Evolutionary conservation across 2,888 invertebrate genomes (phyloP), one percentile per base, ranked within the genome.

Genomic region (Clanis bilineata): DNA sequence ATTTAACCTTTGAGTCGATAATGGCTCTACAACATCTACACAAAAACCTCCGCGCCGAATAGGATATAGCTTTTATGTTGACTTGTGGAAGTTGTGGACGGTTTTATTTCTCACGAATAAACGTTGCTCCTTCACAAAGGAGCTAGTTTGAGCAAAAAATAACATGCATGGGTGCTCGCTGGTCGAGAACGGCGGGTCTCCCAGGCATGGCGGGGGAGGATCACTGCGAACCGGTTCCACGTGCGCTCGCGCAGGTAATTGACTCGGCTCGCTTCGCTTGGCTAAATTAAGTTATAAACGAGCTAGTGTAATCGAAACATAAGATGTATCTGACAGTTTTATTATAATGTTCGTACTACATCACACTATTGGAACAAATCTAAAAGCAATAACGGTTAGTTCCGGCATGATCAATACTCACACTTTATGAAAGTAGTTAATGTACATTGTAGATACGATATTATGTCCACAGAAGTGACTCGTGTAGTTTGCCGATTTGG

Each of bases 251-350:
- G 88, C 90, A 90, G 90, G 90, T 89, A 90, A 90, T 84, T 85
- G 86, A 85, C 86, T 86, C 69, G 68, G 68, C 69, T 71, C 72
- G 72, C 68, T 69, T 51, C 51, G 51, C 69, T 73, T 76, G 77
- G 80, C 81, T 85, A 86, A 88, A 90, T 90, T 88, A 87, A 90
- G 89, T 84, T 84, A 86, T 90, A 86, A 90, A 87, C 85, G 79
- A 83, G 80, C 76, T 79, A 80, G 80, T 80, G 74, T 83, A 82
- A 82, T 82, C 79, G 79, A 80, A 80, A 73, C 71, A 75, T 83
- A 82, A 82, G 77, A 72, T 74, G 73, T 72, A 66, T 66, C 69
- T 76, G 71, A 74, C 72, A 72, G 70, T 79, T 82, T 81, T 79
- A 77, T 80, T 79, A 76, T 76, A 69, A 75, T 73, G 71, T 72